Evolutionary conservation across 2,888 invertebrate genomes (phyloP).

Genomic region (Sarcophaga caerulescens): DNA sequence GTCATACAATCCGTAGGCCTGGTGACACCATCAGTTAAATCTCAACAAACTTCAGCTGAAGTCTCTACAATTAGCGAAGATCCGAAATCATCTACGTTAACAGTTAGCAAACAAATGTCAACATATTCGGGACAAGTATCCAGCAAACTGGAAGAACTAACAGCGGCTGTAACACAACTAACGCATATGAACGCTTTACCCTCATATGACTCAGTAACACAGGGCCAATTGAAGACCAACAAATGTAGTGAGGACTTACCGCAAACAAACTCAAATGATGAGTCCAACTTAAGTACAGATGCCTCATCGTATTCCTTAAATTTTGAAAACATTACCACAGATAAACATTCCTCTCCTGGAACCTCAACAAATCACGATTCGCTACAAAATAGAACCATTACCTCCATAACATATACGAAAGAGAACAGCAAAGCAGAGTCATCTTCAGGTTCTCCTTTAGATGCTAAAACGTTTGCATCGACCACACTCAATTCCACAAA

Average conservation of each 20-base stretch:
- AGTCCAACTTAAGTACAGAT: constrained; percentile 56
- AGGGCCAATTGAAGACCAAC: background rate
- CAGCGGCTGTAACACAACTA: constrained; percentile 61
- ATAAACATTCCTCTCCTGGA: constrained; percentile 67
- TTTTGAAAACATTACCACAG: constrained; percentile 67
- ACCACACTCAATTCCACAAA: constrained; percentile 25
- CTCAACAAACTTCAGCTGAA: constrained; percentile 35
- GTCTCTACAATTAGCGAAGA: constrained; percentile 46
- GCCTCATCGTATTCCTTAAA: constrained; percentile 65
- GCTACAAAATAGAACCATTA: constrained; percentile 23
- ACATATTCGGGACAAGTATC: constrained; percentile 64
- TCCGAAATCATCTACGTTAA: background rate
- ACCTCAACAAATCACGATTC: constrained; percentile 38
- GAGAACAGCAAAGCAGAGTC: constrained; percentile 10
- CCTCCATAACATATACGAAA: constrained; percentile 41
- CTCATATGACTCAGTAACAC: constrained; percentile 50
- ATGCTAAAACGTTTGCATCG: constrained; percentile 2
- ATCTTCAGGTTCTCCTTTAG: constrained; percentile 5
- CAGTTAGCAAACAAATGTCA: constrained; percentile 28
- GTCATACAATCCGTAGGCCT: constrained; percentile 49
- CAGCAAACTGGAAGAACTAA: constrained; percentile 67
- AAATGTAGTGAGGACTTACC: constrained; percentile 19
- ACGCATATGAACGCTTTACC: constrained; percentile 64
- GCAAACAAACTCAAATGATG: constrained; percentile 37
- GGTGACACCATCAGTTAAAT: constrained; percentile 12